These are phyloP conservation scores for Mya arenaria DNA, from an alignment of 1,140 invertebrate species.

Conservation along the genomic window DNA sequence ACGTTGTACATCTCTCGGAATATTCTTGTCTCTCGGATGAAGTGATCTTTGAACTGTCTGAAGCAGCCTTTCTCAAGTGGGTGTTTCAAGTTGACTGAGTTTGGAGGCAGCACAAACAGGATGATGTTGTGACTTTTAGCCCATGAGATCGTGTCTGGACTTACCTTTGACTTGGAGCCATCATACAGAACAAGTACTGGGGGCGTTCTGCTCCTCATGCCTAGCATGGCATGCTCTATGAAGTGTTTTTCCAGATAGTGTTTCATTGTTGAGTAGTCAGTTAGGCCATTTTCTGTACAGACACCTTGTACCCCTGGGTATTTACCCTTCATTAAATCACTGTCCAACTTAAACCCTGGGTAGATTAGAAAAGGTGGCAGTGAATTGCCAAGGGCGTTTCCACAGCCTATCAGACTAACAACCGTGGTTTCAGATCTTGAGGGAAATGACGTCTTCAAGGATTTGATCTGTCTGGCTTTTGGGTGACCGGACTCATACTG, in stretches of 20 bases:
- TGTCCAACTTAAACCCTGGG: slow-evolving; percentile 24
- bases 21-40: slow-evolving; percentile 42
- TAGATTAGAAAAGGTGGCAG: slow-evolving; percentile 48
- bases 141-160: slow-evolving; percentile 49
- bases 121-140: slow-evolving; percentile 44
- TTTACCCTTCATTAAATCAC: slow-evolving; percentile 38
- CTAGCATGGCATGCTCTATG: slow-evolving; percentile 31
- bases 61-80: slow-evolving; percentile 44
- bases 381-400: slow-evolving; percentile 37
- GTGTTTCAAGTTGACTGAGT: slow-evolving; percentile 20
- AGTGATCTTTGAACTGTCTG: slow-evolving; percentile 41
- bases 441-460: slow-evolving; percentile 25
- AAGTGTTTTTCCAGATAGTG: slow-evolving; percentile 48
- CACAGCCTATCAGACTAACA: slow-evolving; percentile 50
- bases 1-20: slow-evolving; percentile 52
- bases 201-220: slow-evolving; percentile 30
- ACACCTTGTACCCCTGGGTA: slow-evolving; percentile 46
- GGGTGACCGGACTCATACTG: slow-evolving; percentile 51
- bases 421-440: slow-evolving; percentile 50
- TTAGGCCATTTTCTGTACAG: slow-evolving; percentile 44
- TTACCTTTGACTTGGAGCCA: slow-evolving; percentile 45
- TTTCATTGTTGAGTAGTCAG: slow-evolving; percentile 42
- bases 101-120: slow-evolving; percentile 50
- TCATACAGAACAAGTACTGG: slow-evolving; percentile 48
- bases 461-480: slow-evolving; percentile 40